Percentiles rank a stretch among this genome's conserved stretches.
Conservation (phyloP, 1,140 invertebrate genomes). For the Trinorchestia longiramus region DNA sequence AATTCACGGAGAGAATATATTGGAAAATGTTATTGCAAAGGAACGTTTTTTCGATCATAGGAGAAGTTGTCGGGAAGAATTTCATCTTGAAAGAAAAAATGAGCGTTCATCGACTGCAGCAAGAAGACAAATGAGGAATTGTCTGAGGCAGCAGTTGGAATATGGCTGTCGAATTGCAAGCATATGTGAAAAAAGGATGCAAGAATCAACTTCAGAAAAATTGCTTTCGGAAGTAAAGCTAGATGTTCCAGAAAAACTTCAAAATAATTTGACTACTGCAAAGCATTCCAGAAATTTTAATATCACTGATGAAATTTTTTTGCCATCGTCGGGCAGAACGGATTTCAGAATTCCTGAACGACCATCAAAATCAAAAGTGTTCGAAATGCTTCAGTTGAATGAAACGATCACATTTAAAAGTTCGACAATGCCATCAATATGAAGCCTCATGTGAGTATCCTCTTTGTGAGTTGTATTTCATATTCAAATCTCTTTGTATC, state of each 20-base stretch:
- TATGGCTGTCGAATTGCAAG: neutral
- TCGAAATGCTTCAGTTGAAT: neutral
- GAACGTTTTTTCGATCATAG: neutral
- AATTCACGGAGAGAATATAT: neutral
- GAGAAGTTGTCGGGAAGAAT: neutral
- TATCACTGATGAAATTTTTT: neutral
- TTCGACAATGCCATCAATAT: conserved; percentile 27
- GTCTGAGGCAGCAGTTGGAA: neutral
- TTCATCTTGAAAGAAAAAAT: neutral
- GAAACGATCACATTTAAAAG: conserved; percentile 19
- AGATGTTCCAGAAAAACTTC: neutral
- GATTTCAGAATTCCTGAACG: neutral
- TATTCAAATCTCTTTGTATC: neutral
- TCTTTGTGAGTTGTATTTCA: neutral
- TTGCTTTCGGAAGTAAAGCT: neutral
- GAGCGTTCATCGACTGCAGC: neutral
- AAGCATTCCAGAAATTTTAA: neutral
- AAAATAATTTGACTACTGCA: neutral
- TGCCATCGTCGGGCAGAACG: neutral
- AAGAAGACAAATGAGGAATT: neutral
- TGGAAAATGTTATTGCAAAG: neutral
- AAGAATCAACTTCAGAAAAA: neutral
- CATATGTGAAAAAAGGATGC: neutral
- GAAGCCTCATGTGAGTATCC: neutral
- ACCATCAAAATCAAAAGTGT: neutral